Conservation (phyloP, 2,113 vertebrate species). For the Uropsilus gracilis region DNA sequence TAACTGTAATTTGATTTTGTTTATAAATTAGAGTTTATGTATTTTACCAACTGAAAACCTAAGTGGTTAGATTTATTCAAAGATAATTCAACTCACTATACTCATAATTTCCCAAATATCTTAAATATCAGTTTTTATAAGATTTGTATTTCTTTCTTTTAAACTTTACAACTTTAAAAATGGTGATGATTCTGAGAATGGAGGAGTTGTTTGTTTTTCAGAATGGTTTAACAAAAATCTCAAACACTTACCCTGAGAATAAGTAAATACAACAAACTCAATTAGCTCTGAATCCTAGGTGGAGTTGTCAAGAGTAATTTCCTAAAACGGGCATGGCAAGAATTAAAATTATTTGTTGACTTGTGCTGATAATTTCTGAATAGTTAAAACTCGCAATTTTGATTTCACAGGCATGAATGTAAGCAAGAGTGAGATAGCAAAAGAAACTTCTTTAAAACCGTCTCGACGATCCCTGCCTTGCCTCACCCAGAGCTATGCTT, state of each 20-base stretch:
- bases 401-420: conserved; percentile 93
- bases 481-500: conserved; percentile 94
- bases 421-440: conserved; percentile 96
- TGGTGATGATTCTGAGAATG: neutral
- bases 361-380: neutral
- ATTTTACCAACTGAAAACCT: neutral
- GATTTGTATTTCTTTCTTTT: neutral
- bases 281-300: neutral
- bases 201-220: neutral
- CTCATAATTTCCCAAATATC: neutral
- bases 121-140: neutral
- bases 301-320: neutral
- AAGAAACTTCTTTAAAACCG: conserved; percentile 93
- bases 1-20: neutral
- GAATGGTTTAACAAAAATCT: neutral
- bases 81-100: neutral
- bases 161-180: neutral
- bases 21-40: neutral
- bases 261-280: neutral
- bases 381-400: conserved; percentile 30
- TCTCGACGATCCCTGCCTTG: conserved; percentile 97
- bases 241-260: neutral
- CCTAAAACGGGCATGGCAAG: neutral
- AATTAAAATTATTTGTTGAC: neutral
- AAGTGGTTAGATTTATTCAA: neutral